Conservation (phyloP, 1,140 invertebrate species). For the Zaprionus ornatus region DNA sequence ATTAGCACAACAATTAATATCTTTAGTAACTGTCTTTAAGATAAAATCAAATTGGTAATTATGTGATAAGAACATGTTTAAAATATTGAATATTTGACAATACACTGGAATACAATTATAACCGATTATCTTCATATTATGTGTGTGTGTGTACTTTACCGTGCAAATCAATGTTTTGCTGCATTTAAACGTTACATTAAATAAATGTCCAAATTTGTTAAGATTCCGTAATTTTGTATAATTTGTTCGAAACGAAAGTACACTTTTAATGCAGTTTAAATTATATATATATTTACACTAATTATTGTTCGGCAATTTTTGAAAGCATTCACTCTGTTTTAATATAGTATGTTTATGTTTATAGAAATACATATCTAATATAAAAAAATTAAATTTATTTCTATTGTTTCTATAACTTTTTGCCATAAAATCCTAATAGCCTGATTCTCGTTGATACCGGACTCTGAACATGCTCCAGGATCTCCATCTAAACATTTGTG, state of each 20-base stretch:
- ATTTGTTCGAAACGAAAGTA: constrained; percentile 19
- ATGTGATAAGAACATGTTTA: constrained; percentile 20
- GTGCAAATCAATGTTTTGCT: constrained; percentile 12
- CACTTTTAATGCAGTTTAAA: constrained; percentile 33
- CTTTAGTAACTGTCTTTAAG: constrained; percentile 37
- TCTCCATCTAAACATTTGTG: constrained; percentile 76
- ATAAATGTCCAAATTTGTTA: constrained; percentile 10
- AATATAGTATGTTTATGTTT: constrained; percentile 15
- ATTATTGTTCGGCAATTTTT: constrained; percentile 50
- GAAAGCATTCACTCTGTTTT: constrained; percentile 41
- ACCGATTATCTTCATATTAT: constrained; percentile 32
- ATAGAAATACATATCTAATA: constrained; percentile 23
- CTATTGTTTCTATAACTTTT: constrained; percentile 65
- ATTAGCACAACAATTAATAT: constrained; percentile 77
- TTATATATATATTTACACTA: constrained; percentile 67
- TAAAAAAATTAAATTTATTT: constrained; percentile 31
- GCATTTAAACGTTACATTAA: constrained; percentile 6
- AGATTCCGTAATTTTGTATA: constrained; percentile 21
- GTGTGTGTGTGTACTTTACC: constrained; percentile 12
- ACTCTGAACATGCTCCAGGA: constrained; percentile 83
- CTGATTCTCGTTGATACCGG: constrained; percentile 82
- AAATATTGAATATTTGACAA: constrained; percentile 34
- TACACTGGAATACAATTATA: constrained; percentile 16
- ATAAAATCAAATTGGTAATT: constrained; percentile 48
- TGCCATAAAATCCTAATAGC: constrained; percentile 83